Percentiles rank a stretch among this genome's conserved stretches.
These are phyloP conservation scores for Urophycis tenuis DNA, from an alignment of 2,797 vertebrate species.

Conservation along the genomic window DNA sequence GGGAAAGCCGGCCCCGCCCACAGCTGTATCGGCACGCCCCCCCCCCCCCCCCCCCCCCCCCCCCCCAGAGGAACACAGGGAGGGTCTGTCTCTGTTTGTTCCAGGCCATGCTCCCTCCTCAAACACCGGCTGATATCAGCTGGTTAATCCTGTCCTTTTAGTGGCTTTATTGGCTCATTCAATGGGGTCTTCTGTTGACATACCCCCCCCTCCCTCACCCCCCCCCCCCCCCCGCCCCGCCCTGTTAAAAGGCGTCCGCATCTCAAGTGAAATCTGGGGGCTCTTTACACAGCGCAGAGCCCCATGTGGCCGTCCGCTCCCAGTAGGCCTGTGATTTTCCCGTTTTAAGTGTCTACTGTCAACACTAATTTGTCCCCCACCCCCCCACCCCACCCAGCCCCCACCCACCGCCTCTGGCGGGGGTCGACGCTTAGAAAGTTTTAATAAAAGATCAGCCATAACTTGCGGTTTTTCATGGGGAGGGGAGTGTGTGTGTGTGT, in stretches of 20 bases:
- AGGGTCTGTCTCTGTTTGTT: conserved; percentile 51
- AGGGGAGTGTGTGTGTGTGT: not conserved
- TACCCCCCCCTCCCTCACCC: conserved; percentile 69
- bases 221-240: conserved; percentile 68
- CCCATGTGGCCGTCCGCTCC: conserved; percentile 75
- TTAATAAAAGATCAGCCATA: conserved; percentile 80
- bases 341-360: conserved; percentile 83
- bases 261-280: conserved; percentile 76
- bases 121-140: conserved; percentile 71
- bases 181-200: conserved; percentile 75
- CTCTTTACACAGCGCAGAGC: conserved; percentile 75
- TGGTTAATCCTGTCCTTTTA: conserved; percentile 76
- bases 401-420: conserved; percentile 61
- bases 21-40: conserved; percentile 28
- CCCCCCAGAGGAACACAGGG: no score
- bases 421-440: conserved; percentile 74
- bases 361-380: conserved; percentile 83
- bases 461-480: conserved; percentile 65
- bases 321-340: conserved; percentile 79
- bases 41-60: no score
- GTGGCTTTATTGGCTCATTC: conserved; percentile 80
- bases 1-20: conserved; percentile 37
- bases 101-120: conserved; percentile 46
- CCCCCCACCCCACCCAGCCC: conserved; percentile 71
- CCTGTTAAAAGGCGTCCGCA: conserved; percentile 76